A percentile compares a stretch with the other conserved stretches of the same genome.
phyloP scores from a whole-genome alignment of 2,888 invertebrate genomes.

The Strigamia maritima region DNA sequence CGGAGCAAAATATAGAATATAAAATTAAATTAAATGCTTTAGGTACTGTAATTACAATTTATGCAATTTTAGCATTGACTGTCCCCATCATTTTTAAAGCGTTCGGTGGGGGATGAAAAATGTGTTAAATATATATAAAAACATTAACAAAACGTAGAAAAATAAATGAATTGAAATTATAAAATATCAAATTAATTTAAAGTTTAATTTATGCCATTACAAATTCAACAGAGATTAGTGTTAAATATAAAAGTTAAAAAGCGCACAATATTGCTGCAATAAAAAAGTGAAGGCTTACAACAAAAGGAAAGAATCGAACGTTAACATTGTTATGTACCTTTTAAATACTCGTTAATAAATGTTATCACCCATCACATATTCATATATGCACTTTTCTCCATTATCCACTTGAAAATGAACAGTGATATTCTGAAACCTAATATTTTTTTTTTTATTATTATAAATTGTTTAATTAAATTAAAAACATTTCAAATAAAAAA shows the following conservation, averaged over 20 bases:
- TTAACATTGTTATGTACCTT: not conserved
- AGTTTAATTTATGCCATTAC: not conserved
- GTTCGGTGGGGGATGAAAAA: constrained; percentile 7
- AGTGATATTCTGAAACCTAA: constrained; percentile 25
- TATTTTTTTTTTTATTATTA: not conserved
- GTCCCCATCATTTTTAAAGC: constrained; percentile 45
- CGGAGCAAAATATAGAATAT: constrained; percentile 50
- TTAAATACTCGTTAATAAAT: too few species aligned
- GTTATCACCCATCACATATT: constrained; percentile 20
- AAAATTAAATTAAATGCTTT: constrained; percentile 50
- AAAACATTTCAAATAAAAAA: not conserved
- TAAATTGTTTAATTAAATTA: not conserved
- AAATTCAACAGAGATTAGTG: not conserved
- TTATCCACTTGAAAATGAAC: not conserved
- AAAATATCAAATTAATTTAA: not conserved
- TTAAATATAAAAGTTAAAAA: not conserved
- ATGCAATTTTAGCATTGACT: constrained; percentile 49
- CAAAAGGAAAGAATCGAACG: not conserved
- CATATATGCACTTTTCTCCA: not conserved
- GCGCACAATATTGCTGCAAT: not conserved
- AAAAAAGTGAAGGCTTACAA: not conserved
- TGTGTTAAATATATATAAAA: not conserved
- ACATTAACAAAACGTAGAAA: not conserved
- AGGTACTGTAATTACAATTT: constrained; percentile 49
- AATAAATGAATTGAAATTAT: not conserved